Percentiles rank a stretch among this genome's conserved stretches.
Evolutionary conservation across 1,140 invertebrate genomes (phyloP).

Genomic region (Dreissena rostriformis): DNA sequence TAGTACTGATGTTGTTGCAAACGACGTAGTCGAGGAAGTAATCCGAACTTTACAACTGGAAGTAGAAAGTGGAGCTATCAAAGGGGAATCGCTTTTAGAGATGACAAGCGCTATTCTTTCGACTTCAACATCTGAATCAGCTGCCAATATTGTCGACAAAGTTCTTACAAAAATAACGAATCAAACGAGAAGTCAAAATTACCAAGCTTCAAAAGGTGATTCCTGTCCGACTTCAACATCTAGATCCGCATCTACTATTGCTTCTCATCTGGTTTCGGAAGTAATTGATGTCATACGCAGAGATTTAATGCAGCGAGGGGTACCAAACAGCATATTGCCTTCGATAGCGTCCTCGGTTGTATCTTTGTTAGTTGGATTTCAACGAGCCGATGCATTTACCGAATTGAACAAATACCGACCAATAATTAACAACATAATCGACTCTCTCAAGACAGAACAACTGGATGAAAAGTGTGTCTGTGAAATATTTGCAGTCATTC

Average conservation of each 20-base stretch:
- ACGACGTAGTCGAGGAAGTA: slow-evolving; percentile 31
- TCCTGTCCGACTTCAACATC: slow-evolving; percentile 23
- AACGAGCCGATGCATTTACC: not conserved
- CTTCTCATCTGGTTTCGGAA: slow-evolving; percentile 37
- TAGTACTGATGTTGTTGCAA: slow-evolving; percentile 25
- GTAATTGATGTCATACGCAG: slow-evolving; percentile 32
- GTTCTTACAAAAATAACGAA: slow-evolving; percentile 9
- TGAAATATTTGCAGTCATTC: slow-evolving; percentile 40
- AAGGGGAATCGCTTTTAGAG: slow-evolving; percentile 42
- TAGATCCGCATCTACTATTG: slow-evolving; percentile 41
- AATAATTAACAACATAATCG: slow-evolving; percentile 28
- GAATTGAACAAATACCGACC: slow-evolving; percentile 20
- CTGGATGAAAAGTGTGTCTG: slow-evolving; percentile 10
- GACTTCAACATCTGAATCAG: slow-evolving; percentile 32
- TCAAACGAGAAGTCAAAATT: slow-evolving; percentile 23
- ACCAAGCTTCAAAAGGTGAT: not conserved
- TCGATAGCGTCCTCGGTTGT: slow-evolving; percentile 43
- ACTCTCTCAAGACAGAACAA: slow-evolving; percentile 33
- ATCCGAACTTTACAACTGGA: slow-evolving; percentile 38
- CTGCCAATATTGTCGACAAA: slow-evolving; percentile 9
- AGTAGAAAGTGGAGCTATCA: slow-evolving; percentile 35
- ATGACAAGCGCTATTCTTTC: slow-evolving; percentile 45
- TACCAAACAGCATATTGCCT: slow-evolving; percentile 26
- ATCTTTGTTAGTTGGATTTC: slow-evolving; percentile 9
- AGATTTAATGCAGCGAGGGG: slow-evolving; percentile 25